Evolutionary conservation across 2,888 invertebrate genomes (phyloP).

Genomic region (Brachyopa scutellaris): DNA sequence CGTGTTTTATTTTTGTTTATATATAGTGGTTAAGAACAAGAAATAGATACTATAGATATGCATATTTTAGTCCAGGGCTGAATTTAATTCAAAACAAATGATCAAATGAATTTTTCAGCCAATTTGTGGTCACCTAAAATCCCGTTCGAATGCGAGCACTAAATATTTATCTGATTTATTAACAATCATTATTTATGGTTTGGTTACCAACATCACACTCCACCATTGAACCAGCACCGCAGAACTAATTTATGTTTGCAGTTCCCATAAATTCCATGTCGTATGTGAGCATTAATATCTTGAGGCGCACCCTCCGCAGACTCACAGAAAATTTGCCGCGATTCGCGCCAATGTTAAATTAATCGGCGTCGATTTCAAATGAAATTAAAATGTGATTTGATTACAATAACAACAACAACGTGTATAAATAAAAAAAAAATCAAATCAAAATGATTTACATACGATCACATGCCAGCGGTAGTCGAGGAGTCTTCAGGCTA

Average conservation of each 20-base stretch:
- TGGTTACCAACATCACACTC: slow-evolving; percentile 35
- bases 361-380: slow-evolving; percentile 62
- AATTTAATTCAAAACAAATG: slow-evolving; percentile 9
- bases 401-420: slow-evolving; percentile 31
- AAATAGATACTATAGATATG: no score
- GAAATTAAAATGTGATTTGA: slow-evolving; percentile 67
- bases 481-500: slow-evolving; percentile 29
- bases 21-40: no score
- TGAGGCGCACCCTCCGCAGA: slow-evolving; percentile 50
- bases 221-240: slow-evolving; percentile 22
- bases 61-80: no score
- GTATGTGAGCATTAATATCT: slow-evolving; percentile 44
- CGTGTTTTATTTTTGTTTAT: no score
- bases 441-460: slow-evolving; percentile 60
- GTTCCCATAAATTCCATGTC: slow-evolving; percentile 56
- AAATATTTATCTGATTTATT: slow-evolving; percentile 47
- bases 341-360: slow-evolving; percentile 53
- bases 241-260: slow-evolving; percentile 52
- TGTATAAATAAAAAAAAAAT: slow-evolving; percentile 28
- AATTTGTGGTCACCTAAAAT: slow-evolving; percentile 3
- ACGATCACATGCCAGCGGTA: slow-evolving; percentile 24
- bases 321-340: slow-evolving; percentile 20
- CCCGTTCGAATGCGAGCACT: background rate
- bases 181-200: slow-evolving; percentile 46
- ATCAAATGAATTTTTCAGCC: slow-evolving; percentile 25